A percentile compares a stretch with the other conserved stretches of the same genome.
phyloP scores from a whole-genome alignment of 1,140 invertebrate genomes.

The Drosophila varians region DNA sequence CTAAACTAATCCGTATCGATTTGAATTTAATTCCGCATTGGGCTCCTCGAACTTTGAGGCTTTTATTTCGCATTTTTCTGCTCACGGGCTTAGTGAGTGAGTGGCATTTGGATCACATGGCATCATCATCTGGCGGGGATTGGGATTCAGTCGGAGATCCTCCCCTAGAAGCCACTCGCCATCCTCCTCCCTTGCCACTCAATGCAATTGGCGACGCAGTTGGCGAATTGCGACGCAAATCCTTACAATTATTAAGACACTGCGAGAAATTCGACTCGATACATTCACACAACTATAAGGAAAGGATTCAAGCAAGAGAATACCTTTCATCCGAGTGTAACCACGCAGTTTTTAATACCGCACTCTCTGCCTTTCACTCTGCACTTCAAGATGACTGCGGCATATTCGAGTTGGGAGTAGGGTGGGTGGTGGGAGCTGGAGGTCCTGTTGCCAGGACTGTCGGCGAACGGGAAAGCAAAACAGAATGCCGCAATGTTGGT shows the following conservation, averaged over 20 bases:
- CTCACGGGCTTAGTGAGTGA: conserved; percentile 26
- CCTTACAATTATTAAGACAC: conserved; percentile 27
- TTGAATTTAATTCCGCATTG: conserved; percentile 4
- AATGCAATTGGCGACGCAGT: conserved; percentile 58
- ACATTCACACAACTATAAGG: not conserved
- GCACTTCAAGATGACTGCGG: conserved; percentile 18
- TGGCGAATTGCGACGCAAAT: conserved; percentile 50
- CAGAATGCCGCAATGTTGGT: conserved; percentile 72
- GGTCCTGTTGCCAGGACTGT: conserved; percentile 1
- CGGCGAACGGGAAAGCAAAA: conserved; percentile 66
- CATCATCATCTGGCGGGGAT: conserved; percentile 17
- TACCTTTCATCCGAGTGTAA: not conserved
- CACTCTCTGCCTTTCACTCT: conserved; percentile 13
- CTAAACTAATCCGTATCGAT: not conserved
- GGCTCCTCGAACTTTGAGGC: conserved; percentile 1
- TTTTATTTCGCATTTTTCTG: conserved; percentile 10
- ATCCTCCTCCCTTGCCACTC: conserved; percentile 12
- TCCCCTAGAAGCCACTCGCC: not conserved
- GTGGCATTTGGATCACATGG: conserved; percentile 42
- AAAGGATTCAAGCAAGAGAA: not conserved
- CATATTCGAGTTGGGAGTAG: conserved; percentile 17
- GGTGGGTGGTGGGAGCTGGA: not conserved
- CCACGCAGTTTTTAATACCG: not conserved
- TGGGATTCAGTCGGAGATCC: not conserved
- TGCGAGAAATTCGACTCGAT: not conserved